Evolutionary conservation across 1,140 invertebrate genomes (phyloP), one percentile per base, ranked within the genome.

Genomic region (Drosophila sulfurigaster): DNA sequence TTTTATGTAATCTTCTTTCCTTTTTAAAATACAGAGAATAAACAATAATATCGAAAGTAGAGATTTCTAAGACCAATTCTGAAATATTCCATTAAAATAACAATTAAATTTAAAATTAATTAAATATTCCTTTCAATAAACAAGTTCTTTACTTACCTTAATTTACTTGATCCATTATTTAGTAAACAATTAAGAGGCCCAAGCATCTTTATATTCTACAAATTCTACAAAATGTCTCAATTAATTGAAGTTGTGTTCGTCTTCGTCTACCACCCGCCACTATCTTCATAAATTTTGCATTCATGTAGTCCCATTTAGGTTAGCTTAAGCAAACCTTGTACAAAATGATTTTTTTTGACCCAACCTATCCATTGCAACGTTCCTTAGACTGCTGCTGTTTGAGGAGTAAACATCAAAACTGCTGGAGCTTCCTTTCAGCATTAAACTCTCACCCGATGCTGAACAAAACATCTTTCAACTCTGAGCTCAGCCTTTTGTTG

Each of bases 381-480:
- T 63, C 69, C 78, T 51, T 71, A 66, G 8, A 62, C 52, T 25
- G 20, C 20, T 25, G 25, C 32, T 28, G 15, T 48, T 64, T 54
- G 67, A 70, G 75, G 73, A 75, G 79, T 80, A 80, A 83, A 85
- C 81, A 85, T 79, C 76, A 83, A 82, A 79, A 82, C 59, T 75
- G 48, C 48, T 52, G 71, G 46, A 69, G 64, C 60, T 86, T 82
- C 75, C 76, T 82, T 82, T 87, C 76, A 77, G 54, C 79, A 79
- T 78, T 64, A 73, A 87, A 65, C 79, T 86, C 82, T 46, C 45
- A 65, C 56, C 15, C 51, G 35, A 25, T 32, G 38, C 69, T 87
- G 75, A 82, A 62, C 54, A 65, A 75, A 79, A 79, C 82, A 79
- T 86, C 68, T 86, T 86, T 79, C 68, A 78, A 76, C 65, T 63